Conservation (phyloP, 2,113 vertebrate genomes). For the Prunella fulvescens region DNA sequence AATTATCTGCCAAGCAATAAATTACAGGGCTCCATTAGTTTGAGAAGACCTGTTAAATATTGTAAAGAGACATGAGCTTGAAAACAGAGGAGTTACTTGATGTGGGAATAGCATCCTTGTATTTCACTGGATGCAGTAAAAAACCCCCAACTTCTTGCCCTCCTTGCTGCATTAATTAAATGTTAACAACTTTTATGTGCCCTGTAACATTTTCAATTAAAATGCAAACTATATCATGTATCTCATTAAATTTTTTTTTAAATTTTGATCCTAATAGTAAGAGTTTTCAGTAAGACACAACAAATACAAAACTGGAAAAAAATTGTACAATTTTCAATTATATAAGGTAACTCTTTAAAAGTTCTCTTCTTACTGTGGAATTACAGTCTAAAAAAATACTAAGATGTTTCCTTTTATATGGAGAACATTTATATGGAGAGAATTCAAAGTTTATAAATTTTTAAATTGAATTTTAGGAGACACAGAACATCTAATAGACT, state of each 20-base stretch:
- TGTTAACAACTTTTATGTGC: neutral
- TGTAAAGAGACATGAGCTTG: neutral
- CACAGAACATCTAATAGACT: neutral
- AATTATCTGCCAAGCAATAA: neutral
- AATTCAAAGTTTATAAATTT: neutral
- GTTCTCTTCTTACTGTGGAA: neutral
- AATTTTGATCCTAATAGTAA: neutral
- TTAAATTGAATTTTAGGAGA: neutral
- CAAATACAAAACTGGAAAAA: neutral
- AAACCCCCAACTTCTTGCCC: rapidly evolving
- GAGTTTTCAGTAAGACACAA: neutral
- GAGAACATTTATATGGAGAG: neutral
- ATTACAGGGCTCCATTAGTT: neutral
- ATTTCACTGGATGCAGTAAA: neutral
- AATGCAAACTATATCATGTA: neutral
- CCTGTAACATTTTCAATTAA: neutral
- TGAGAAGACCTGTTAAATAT: neutral
- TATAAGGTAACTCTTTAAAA: neutral
- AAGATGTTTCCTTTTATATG: neutral
- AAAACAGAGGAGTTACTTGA: neutral
- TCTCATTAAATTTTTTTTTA: neutral
- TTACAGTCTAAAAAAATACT: neutral
- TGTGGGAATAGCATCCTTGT: neutral
- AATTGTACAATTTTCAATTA: neutral
- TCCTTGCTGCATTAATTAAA: neutral